Evolutionary conservation across 2,113 vertebrate species (phyloP), one percentile per base, ranked within the genome.

Genomic region (Callopanchax toddi): DNA sequence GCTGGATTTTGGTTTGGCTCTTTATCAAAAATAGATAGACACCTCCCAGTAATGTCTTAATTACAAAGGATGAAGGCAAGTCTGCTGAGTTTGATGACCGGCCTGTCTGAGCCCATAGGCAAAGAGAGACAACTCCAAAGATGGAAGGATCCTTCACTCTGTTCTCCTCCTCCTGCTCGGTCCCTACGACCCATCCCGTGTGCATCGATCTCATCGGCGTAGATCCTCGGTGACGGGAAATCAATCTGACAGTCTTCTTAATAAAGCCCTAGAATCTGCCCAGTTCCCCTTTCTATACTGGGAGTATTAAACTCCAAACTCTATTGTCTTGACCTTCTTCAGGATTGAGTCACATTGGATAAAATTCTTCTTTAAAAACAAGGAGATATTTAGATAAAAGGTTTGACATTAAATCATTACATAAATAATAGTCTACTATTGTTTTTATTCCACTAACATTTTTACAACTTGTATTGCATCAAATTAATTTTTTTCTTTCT

Each of bases 11-110:
- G 70, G 83, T 69, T 73, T 67, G 67, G 83, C 74, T 87, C 69
- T 81, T 89, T 87, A 88, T 91, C 86, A 91, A 92, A 91, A 87
- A 90, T 90, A 84, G 79, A 91, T 89, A 83, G 71, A 79, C 72
- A 72, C 78, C 75, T 71, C 56, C 46, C 70, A 85, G 81, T 78
- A 79, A 87, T 79, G 85, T 87, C 76, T 89, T 91, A 87, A 91
- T 91, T 90, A 89, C 68, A 79, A 74, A 72, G 81, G 63, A 68
- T 74, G 39, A 63, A 69, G 81, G 83, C 79, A 67, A 81, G 74
- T 81, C 60, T 17, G 61, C 58, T 42, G 43, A 46, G 71, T 79
- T 72, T 60, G 52, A 76, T 44, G 23, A 78, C 60, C 52, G 53
- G 62, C 49, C 58, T 63, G 74, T 84, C 78, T 58, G 55, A 16